These are phyloP conservation scores for Tyrannus savana DNA, from an alignment of 2,113 vertebrate species.

Conservation along the genomic window DNA sequence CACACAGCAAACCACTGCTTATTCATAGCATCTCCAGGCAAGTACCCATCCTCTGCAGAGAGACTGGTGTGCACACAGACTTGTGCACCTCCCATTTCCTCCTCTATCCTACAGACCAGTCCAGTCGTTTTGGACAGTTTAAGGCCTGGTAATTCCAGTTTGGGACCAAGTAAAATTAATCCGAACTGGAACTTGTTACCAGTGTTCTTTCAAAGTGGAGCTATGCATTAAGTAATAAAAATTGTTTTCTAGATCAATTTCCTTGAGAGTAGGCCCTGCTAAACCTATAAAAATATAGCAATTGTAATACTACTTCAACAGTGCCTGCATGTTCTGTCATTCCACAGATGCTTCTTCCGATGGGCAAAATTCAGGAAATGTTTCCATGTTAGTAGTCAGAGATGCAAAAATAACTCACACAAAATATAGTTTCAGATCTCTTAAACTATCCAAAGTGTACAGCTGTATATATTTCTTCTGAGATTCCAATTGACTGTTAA, in stretches of 20 bases:
- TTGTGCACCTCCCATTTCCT: not conserved
- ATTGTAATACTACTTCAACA: not conserved
- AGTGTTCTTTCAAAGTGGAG: not conserved
- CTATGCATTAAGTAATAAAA: not conserved
- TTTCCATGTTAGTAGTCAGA: not conserved
- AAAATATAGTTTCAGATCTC: not conserved
- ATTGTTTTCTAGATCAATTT: not conserved
- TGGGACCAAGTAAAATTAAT: not conserved
- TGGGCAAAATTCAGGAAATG: not conserved
- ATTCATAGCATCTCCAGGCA: not conserved
- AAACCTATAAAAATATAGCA: not conserved
- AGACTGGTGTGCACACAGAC: accelerated
- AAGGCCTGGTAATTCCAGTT: not conserved
- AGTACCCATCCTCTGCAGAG: not conserved
- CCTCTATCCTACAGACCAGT: not conserved
- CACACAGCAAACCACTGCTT: not conserved
- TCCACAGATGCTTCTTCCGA: not conserved
- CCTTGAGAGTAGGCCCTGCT: not conserved
- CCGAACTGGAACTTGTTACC: not conserved
- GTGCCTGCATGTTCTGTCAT: not conserved
- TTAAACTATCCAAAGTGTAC: not conserved
- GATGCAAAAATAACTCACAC: not conserved
- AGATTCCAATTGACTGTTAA: not conserved
- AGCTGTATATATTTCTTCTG: not conserved
- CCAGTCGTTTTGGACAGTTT: not conserved